Evolutionary conservation across 2,113 vertebrate species (phyloP).

Genomic region (Mystacornis crossleyi): DNA sequence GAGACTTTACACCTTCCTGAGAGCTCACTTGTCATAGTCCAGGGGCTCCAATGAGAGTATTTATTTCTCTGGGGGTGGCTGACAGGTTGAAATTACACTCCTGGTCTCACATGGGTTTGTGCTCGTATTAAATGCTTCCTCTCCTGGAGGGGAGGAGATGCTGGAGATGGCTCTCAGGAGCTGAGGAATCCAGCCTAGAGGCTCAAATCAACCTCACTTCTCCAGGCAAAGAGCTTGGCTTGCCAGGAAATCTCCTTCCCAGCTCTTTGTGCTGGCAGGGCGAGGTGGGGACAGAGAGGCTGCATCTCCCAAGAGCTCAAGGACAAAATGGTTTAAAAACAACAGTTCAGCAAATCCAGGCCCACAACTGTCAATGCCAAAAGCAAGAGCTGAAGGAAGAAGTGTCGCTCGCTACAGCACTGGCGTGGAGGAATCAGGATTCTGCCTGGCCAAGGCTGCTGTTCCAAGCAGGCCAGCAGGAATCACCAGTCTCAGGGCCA

Average conservation of each 20-base stretch:
- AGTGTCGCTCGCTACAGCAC: not conserved
- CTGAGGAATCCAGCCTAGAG: not conserved
- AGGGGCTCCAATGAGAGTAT: not conserved
- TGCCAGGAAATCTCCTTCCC: not conserved
- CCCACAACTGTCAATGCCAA: not conserved
- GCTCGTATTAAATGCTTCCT: not conserved
- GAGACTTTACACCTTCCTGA: not conserved
- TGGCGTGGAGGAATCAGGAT: not conserved
- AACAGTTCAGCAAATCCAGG: not conserved
- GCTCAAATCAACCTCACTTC: not conserved
- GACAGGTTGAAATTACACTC: slow-evolving; percentile 13
- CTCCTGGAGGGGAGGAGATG: not conserved
- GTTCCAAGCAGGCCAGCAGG: not conserved
- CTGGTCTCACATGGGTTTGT: not conserved
- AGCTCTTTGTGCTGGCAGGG: not conserved
- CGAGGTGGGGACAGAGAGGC: fast-evolving
- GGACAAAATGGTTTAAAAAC: not conserved
- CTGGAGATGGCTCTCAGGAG: not conserved
- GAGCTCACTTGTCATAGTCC: not conserved
- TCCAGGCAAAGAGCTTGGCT: not conserved
- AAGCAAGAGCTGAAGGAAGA: not conserved
- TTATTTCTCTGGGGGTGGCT: not conserved
- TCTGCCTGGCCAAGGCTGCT: not conserved
- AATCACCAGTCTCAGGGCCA: not conserved
- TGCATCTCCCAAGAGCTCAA: not conserved